These are phyloP conservation scores for Rhineura floridana DNA, from an alignment of 2,113 vertebrate species.

Conservation along the genomic window DNA sequence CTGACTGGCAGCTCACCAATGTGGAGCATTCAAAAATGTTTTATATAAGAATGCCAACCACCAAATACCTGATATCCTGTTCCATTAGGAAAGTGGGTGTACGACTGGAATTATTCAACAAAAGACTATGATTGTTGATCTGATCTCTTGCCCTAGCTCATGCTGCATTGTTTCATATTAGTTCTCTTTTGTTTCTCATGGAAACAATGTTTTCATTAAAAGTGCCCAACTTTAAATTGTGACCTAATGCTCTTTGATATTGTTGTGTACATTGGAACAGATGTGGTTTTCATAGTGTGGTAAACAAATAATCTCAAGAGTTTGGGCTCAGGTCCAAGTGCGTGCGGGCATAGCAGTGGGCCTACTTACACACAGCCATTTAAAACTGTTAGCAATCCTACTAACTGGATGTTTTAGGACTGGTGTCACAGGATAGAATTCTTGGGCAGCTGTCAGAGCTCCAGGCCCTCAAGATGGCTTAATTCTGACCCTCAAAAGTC, in stretches of 20 bases:
- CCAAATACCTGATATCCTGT: constrained; percentile 21
- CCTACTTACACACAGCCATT: not conserved
- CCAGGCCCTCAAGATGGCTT: not conserved
- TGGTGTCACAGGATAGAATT: not conserved
- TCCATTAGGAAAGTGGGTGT: constrained; percentile 11
- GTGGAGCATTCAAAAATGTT: not conserved
- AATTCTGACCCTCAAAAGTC: not conserved
- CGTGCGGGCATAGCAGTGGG: not conserved
- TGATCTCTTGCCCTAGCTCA: not conserved
- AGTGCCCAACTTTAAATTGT: not conserved
- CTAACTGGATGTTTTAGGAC: not conserved
- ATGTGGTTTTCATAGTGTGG: not conserved
- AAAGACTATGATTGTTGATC: constrained; percentile 5
- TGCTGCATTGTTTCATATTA: constrained; percentile 1
- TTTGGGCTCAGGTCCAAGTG: not conserved
- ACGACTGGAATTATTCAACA: not conserved
- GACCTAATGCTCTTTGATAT: not conserved
- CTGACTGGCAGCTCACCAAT: not conserved
- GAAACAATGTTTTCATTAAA: constrained; percentile 1
- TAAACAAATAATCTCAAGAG: not conserved
- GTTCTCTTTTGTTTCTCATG: not conserved
- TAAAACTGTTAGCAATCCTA: not conserved
- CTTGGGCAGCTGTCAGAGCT: not conserved
- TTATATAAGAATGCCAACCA: constrained; percentile 14
- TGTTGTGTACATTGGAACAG: not conserved